A percentile compares a stretch with the other conserved stretches of the same genome.
phyloP scores from a whole-genome alignment of 2,888 invertebrate genomes.

The Molorchus minor region DNA sequence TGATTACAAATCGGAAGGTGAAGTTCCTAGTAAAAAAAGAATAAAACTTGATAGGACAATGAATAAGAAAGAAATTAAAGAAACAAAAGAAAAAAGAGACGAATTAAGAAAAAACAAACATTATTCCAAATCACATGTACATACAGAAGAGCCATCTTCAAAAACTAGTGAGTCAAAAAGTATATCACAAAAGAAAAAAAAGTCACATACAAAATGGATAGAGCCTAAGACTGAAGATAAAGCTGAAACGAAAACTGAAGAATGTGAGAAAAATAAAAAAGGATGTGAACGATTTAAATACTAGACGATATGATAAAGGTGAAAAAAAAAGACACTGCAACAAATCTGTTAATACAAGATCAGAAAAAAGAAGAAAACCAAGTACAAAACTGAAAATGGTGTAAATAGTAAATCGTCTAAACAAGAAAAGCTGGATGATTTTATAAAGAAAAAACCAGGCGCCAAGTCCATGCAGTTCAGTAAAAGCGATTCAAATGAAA shows the following conservation, averaged over 20 bases:
- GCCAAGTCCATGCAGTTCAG: constrained; percentile 9
- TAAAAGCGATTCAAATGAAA: constrained; percentile 33
- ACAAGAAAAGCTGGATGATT: not conserved
- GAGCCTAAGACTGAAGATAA: too few relatives aligned
- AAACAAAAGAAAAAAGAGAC: too few relatives aligned
- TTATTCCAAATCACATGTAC: not conserved
- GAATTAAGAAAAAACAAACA: not conserved
- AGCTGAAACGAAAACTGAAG: not conserved
- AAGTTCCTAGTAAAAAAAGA: too few relatives aligned
- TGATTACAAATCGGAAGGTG: too few relatives aligned
- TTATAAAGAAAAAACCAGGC: not conserved
- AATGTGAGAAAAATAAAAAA: not conserved
- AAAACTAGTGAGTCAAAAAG: not conserved
- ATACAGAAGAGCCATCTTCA: not conserved
- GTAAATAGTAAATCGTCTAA: not conserved
- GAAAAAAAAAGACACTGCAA: not conserved
- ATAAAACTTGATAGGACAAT: too few relatives aligned
- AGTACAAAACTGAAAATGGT: not conserved
- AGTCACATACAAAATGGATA: not conserved
- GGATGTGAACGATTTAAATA: not conserved
- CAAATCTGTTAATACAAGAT: not conserved
- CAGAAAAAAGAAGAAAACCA: not conserved
- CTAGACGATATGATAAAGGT: not conserved
- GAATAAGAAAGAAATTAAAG: too few relatives aligned
- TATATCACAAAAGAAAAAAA: not conserved